Evolutionary conservation across 1,140 invertebrate genomes (phyloP).

Genomic region (Grapholita molesta): DNA sequence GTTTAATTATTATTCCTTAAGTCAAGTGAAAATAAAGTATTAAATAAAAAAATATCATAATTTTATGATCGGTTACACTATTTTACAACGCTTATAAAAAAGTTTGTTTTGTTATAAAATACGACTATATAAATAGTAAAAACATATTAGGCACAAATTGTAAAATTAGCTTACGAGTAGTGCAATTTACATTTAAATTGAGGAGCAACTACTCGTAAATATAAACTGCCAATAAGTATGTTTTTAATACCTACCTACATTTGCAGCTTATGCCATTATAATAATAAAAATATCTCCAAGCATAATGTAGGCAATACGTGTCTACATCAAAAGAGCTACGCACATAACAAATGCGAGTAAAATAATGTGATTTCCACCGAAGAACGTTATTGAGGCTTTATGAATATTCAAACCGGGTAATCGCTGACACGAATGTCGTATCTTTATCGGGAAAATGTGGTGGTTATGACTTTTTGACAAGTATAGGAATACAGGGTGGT

Average conservation of each 20-base stretch:
- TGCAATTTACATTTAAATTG: too few relatives aligned
- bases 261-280: not conserved
- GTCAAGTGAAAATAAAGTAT: too few relatives aligned
- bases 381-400: slow-evolving; percentile 42
- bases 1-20: too few relatives aligned
- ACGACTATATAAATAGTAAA: too few relatives aligned
- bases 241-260: not conserved
- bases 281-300: not conserved
- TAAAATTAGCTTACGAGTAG: too few relatives aligned
- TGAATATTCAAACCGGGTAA: slow-evolving; percentile 49
- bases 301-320: not conserved
- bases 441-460: not conserved
- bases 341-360: slow-evolving; percentile 1
- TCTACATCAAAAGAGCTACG: not conserved
- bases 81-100: too few relatives aligned
- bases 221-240: too few relatives aligned
- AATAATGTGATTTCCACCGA: slow-evolving; percentile 26
- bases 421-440: not conserved
- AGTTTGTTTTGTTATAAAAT: too few relatives aligned
- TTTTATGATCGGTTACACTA: too few relatives aligned
- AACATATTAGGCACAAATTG: too few relatives aligned
- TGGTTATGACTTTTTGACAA: not conserved
- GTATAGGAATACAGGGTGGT: slow-evolving; percentile 33
- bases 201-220: too few relatives aligned
- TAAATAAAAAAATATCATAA: too few relatives aligned